phyloP scores from a whole-genome alignment of 2,113 vertebrate species.

The Microtus richardsoni region DNA sequence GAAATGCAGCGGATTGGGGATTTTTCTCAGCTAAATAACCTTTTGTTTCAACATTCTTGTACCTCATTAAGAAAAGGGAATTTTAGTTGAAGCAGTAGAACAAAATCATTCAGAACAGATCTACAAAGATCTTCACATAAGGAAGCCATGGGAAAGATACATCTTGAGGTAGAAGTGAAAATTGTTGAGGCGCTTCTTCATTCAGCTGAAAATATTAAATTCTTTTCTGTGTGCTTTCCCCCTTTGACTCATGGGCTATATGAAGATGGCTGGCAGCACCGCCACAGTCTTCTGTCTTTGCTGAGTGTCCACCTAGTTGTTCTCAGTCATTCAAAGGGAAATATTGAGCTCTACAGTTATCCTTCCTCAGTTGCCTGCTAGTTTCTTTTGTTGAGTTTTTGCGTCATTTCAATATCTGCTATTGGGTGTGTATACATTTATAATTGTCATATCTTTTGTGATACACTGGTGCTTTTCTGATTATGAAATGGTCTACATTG shows the following conservation, averaged over 20 bases:
- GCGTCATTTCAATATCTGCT: not conserved
- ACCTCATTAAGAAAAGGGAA: not conserved
- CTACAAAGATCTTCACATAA: not conserved
- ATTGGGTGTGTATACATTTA: not conserved
- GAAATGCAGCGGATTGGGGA: not conserved
- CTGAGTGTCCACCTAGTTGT: not conserved
- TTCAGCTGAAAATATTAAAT: not conserved
- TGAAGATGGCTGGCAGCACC: not conserved
- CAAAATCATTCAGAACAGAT: not conserved
- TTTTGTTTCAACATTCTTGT: slow-evolving; percentile 1
- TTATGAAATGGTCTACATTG: not conserved
- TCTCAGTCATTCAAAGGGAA: not conserved
- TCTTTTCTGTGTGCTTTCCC: not conserved
- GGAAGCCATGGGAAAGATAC: not conserved
- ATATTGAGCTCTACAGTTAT: too few species aligned
- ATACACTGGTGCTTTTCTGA: not conserved
- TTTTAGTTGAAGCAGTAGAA: slow-evolving; percentile 5
- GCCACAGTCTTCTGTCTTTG: not conserved
- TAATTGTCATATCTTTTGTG: not conserved
- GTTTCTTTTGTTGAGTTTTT: not conserved
- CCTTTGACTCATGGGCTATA: not conserved
- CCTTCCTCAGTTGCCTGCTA: not conserved
- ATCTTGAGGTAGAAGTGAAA: not conserved
- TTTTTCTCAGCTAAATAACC: not conserved
- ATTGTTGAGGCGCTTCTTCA: not conserved